Evolutionary conservation across 2,797 vertebrate species (phyloP).

Genomic region (Acropternis orthonyx): DNA sequence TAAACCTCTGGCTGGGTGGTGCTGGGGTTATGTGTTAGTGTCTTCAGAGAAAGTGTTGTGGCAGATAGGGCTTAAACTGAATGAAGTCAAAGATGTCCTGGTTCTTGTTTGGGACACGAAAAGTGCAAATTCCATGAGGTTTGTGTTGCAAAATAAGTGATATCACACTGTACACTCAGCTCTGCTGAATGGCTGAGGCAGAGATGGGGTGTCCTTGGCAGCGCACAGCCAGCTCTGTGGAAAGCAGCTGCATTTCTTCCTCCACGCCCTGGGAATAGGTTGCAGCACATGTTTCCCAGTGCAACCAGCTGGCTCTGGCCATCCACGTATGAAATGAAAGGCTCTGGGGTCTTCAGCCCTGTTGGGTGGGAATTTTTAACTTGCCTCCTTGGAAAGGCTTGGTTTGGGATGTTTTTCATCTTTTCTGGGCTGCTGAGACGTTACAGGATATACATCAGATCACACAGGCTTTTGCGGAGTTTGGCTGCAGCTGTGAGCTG

Average conservation of each 20-base stretch:
- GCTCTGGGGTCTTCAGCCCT: neutral
- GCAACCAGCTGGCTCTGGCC: neutral
- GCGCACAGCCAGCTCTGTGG: neutral
- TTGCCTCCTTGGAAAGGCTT: neutral
- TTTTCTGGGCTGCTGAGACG: neutral
- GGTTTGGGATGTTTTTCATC: slow-evolving; percentile 18
- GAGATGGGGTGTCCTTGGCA: slow-evolving; percentile 31
- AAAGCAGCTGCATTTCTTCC: slow-evolving; percentile 54
- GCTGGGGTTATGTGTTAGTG: neutral
- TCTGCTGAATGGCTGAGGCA: neutral
- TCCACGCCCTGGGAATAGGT: slow-evolving; percentile 42
- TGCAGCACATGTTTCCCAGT: slow-evolving; percentile 1
- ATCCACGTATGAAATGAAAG: neutral
- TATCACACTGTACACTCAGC: neutral
- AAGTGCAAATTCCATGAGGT: neutral
- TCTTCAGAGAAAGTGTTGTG: neutral
- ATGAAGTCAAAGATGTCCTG: neutral
- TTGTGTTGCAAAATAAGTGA: slow-evolving; percentile 37
- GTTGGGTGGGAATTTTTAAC: slow-evolving; percentile 35
- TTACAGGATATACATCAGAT: neutral
- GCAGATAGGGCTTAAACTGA: neutral
- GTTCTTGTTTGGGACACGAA: neutral
- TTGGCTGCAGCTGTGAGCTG: slow-evolving; percentile 8
- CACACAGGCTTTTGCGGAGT: neutral
- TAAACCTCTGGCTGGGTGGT: neutral